Evolutionary conservation across 2,797 vertebrate species (phyloP), one percentile per base, ranked within the genome.

Genomic region (Allobates femoralis): DNA sequence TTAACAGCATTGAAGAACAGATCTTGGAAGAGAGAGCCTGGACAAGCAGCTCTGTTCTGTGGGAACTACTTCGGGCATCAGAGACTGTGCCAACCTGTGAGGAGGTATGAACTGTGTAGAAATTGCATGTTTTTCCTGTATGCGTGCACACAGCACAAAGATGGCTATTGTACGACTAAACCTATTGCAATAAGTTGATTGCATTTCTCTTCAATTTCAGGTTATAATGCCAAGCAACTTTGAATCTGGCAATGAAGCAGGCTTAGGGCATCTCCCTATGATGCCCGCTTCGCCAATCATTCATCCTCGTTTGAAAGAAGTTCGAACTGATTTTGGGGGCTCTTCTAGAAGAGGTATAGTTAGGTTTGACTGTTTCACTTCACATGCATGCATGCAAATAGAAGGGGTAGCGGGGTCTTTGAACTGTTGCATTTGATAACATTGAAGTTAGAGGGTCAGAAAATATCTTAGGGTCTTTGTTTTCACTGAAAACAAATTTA

Each of bases 1-100:
- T 99, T 78, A 99, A 99, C 90, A 95, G 93, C 88, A 95, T 99
- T 0, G 98, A 99, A 92, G 98, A 99, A 89, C 97, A 99, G 89
- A 97, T 99, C 62, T 94, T 99, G 51, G 98, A 99, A 92, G 97
- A 95, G 88, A 93, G 95, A 6, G 97, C 98, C 5, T 99, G 98
- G 98, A 94, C 90, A 0, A 77, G 79, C 0, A 94, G 95, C 91
- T 99, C 98, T 0, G 96, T 95, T 0, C 92, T 99, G 67, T 99
- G 98, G 98, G 94, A 86, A 2, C 93, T 95, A 18, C 92, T 99
- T n/a, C 90, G 94, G 81, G 93, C 94, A 10, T 95, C 95, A 3
- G 94, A 95, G 87, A 94, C 94, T 83, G 95, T 97, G 28, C 98
- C 98, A 41, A 97, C 96, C 0, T 98, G 98, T 92, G 97, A 99